Base-by-base conservation (phyloP, 2,113 vertebrate genomes). In the Ctenodactylus gundi region DNA sequence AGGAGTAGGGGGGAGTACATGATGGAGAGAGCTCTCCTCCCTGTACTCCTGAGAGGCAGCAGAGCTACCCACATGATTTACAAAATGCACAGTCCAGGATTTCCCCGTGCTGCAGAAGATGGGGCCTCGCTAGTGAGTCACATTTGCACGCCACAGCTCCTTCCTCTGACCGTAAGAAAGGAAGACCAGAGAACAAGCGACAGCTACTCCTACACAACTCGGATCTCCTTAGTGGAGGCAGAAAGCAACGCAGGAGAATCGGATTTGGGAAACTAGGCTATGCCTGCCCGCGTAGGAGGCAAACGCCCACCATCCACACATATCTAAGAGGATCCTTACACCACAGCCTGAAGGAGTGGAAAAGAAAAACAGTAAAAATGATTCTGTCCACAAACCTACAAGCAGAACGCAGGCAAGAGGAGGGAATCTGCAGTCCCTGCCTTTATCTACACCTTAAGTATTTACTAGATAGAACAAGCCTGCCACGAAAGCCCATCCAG, bases 271-370 rank as follows among this genome's bases (percentile, higher is more conserved):
- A 85, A 46, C 53, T 39, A 80, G n/a, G 64, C 65, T 44, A 5
- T 17, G n/a, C 49, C 18, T 8, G 21, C 39, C 39, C 39, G 11
- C 68, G 34, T 12, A 57, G 44, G 34, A 87, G 18, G 51, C 73
- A 94, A 75, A 91, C 85, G 29, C 62, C 86, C 88, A 91, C 55
- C 64, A 77, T 86, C 83, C 78, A 85, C 64, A 62, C 57, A 70
- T 44, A 94, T 65, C 81, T 36, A 80, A 91, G 34, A 57, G 34
- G 46, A 3, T 82, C n/a, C 8, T 34, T 13, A 58, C 25, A 51
- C 44, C 75, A 85, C 23, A 73, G 44, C 11, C 46, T 55, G 17
- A 25, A 44, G 25, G 31, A 57, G 36, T 29, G 49, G 25, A 20
- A 55, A 55, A 90, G 39, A 25, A 39, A 76, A 75, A 86, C 4